phyloP scores from a whole-genome alignment of 1,140 invertebrate species.

The Phymastichus coffea region DNA sequence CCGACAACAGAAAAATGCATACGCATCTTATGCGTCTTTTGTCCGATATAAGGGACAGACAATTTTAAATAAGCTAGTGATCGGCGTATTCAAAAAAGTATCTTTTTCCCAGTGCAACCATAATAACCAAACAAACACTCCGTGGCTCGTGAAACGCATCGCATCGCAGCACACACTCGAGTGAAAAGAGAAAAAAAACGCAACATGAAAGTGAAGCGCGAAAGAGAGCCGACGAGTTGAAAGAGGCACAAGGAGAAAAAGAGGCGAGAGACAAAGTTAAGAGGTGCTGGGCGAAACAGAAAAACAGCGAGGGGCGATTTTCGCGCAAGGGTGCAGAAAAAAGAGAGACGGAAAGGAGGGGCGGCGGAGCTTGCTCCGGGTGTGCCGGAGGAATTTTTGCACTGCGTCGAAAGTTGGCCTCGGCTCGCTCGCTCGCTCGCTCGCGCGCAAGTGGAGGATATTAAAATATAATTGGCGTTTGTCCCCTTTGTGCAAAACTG shows the following conservation, averaged over 20 bases:
- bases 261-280: slow-evolving; percentile 3
- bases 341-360: not conserved
- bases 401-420: too few relatives aligned
- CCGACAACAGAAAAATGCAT: too few relatives aligned
- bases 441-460: slow-evolving; percentile 28
- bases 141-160: too few relatives aligned
- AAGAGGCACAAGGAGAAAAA: not conserved
- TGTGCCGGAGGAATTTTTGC: slow-evolving; percentile 31
- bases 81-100: too few relatives aligned
- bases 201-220: not conserved
- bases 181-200: not conserved
- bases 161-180: not conserved
- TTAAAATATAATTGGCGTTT: slow-evolving; percentile 53
- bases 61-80: too few relatives aligned
- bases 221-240: not conserved
- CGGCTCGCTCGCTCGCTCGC: slow-evolving; percentile 2
- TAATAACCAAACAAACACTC: too few relatives aligned
- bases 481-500: slow-evolving; percentile 43
- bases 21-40: too few relatives aligned
- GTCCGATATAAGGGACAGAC: too few relatives aligned
- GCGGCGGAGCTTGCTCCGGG: not conserved
- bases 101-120: too few relatives aligned
- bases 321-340: not conserved
- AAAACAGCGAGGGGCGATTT: slow-evolving; percentile 14
- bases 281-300: not conserved